Conservation (phyloP, 2,113 vertebrate genomes). For the Neoarius graeffei region DNA sequence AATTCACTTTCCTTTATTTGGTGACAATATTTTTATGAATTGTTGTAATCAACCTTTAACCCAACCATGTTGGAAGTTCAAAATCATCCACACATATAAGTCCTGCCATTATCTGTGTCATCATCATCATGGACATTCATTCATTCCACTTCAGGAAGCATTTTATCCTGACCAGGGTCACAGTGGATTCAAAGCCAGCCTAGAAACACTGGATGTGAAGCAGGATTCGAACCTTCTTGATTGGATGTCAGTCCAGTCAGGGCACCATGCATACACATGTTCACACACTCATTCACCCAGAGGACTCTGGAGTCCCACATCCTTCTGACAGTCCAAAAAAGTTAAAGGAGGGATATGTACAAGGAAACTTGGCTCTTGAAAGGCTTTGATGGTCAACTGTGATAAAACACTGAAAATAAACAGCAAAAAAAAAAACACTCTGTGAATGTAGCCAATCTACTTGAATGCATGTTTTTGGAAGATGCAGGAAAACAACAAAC, state of each 20-base stretch:
- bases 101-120: background rate
- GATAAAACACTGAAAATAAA: constrained; percentile 13
- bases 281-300: background rate
- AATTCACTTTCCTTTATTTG: background rate
- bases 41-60: background rate
- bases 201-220: background rate
- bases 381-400: constrained; percentile 50
- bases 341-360: constrained; percentile 40
- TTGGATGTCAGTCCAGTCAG: background rate
- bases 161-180: background rate
- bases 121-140: background rate
- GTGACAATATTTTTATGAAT: background rate
- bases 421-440: constrained; percentile 27
- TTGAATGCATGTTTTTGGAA: background rate
- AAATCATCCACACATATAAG: background rate
- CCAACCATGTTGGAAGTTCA: background rate
- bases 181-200: background rate
- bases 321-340: constrained; percentile 24
- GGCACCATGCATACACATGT: constrained; percentile 11
- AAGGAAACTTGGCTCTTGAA: constrained; percentile 41
- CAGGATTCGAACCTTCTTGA: background rate
- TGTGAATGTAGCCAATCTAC: background rate
- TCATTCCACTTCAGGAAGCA: background rate
- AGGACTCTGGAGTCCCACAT: background rate
- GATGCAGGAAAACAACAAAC: too few species aligned